Conservation (phyloP, 2,797 vertebrate genomes). For the Microctenopoma lineatum region DNA sequence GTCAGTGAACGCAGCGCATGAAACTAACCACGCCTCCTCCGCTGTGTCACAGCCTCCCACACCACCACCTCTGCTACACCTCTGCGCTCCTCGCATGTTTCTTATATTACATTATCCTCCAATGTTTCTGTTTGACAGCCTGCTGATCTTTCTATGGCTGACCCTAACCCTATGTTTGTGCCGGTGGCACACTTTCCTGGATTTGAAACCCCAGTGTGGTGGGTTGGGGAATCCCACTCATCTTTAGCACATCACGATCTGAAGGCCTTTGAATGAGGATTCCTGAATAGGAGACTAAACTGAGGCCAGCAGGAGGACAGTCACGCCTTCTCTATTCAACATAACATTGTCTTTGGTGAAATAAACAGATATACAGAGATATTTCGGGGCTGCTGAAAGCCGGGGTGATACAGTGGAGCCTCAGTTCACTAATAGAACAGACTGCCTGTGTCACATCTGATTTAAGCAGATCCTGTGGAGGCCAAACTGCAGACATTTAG, state of each 20-base stretch:
- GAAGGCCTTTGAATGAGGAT: conserved; percentile 10
- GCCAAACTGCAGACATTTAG: conserved; percentile 12
- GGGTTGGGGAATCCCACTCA: conserved; percentile 55
- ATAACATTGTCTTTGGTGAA: not conserved
- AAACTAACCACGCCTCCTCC: conserved; percentile 42
- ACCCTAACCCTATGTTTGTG: conserved; percentile 18
- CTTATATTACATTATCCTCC: not conserved
- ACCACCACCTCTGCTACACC: conserved; percentile 47
- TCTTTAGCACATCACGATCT: conserved; percentile 31
- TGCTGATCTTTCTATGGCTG: not conserved
- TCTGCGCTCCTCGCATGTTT: too few species aligned
- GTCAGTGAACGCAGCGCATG: conserved; percentile 50
- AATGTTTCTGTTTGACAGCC: not conserved
- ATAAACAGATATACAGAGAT: not conserved
- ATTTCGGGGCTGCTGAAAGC: not conserved
- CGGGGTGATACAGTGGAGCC: not conserved
- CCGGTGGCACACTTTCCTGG: conserved; percentile 21
- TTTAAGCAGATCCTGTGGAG: conserved; percentile 16
- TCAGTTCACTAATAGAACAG: not conserved
- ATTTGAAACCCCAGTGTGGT: conserved; percentile 23
- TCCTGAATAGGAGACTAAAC: not conserved
- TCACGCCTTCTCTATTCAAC: not conserved
- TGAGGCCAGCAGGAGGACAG: not conserved
- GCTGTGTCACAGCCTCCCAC: conserved; percentile 62
- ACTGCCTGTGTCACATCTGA: conserved; percentile 19